Evolutionary conservation across 1,140 invertebrate genomes (phyloP).

Genomic region (Tribolium castaneum): DNA sequence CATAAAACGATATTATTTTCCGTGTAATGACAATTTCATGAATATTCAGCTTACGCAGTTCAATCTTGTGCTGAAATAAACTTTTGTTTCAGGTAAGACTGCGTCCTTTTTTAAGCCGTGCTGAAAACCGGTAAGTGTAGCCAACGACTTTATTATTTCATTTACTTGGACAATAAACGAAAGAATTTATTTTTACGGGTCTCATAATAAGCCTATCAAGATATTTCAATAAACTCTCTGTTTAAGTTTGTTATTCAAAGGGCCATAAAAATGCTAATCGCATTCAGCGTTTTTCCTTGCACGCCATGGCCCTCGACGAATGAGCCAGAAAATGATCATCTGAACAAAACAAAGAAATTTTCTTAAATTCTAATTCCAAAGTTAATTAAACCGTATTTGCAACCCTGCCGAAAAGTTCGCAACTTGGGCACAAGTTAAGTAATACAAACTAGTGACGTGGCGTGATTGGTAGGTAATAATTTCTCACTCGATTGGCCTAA

Average conservation of each 20-base stretch:
- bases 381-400: conserved; percentile 1
- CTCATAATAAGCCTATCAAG: conserved; percentile 37
- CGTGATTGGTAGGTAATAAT: conserved; percentile 35
- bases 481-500: conserved; percentile 27
- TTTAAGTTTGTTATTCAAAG: conserved; percentile 41
- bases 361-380: background rate
- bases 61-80: background rate
- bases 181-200: conserved; percentile 21
- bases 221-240: conserved; percentile 43
- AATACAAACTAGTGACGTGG: conserved; percentile 25
- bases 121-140: conserved; percentile 5
- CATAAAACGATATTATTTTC: conserved; percentile 18
- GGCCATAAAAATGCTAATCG: conserved; percentile 47
- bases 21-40: background rate
- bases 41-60: background rate
- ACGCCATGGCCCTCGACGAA: conserved; percentile 39
- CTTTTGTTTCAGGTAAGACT: conserved; percentile 21
- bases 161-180: conserved; percentile 5
- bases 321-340: background rate
- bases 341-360: background rate
- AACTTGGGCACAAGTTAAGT: conserved; percentile 9
- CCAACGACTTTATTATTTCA: conserved; percentile 17
- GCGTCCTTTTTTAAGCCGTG: background rate
- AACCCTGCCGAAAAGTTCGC: background rate
- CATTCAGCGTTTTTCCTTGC: conserved; percentile 17